Percentiles rank a stretch among this genome's conserved stretches.
phyloP scores from a whole-genome alignment of 1,140 invertebrate genomes.

The Ceratina australensis region DNA sequence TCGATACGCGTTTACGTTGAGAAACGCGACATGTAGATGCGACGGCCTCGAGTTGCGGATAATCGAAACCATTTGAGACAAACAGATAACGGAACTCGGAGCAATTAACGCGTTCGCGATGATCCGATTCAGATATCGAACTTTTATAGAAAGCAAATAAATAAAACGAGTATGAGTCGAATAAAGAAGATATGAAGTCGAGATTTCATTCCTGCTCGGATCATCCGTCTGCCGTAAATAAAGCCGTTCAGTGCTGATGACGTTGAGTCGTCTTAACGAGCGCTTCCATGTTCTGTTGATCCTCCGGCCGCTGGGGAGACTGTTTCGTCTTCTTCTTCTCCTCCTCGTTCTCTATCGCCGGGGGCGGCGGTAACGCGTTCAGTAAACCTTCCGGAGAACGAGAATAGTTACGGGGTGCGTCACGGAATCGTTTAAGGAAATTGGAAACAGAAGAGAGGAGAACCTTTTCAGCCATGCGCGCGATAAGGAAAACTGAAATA shows the following conservation, averaged over 20 bases:
- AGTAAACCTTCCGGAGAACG: conserved; percentile 40
- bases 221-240: not conserved
- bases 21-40: not conserved
- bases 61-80: no score
- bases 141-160: not conserved
- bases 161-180: conserved; percentile 22
- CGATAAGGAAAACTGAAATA: no score
- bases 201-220: not conserved
- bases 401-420: not conserved
- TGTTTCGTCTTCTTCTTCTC: conserved; percentile 43
- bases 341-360: conserved; percentile 34
- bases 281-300: conserved; percentile 36
- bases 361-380: conserved; percentile 31
- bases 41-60: no score
- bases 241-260: not conserved
- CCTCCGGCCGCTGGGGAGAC: not conserved
- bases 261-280: conserved; percentile 26
- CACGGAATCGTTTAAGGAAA: not conserved
- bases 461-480: no score
- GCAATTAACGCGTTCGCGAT: not conserved
- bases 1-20: not conserved
- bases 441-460: not conserved
- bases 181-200: not conserved
- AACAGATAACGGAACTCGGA: not conserved
- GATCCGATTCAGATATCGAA: not conserved